Evolutionary conservation across 2,797 vertebrate genomes (phyloP).

Genomic region (Eulemur mongoz): DNA sequence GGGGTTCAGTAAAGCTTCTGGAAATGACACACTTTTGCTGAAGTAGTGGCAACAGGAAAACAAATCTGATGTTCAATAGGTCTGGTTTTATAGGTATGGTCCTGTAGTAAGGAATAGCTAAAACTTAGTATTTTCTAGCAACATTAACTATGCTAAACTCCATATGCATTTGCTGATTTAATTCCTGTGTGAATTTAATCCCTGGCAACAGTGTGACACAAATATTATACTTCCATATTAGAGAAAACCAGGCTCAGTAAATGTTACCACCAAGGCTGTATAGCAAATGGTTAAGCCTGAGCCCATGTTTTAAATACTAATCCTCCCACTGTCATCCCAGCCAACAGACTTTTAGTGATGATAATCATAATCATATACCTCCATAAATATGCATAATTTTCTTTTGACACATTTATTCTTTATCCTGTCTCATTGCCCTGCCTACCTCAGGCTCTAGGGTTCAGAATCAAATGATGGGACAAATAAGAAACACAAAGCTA

Average conservation of each 20-base stretch:
- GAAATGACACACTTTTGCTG: background rate
- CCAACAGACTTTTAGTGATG: background rate
- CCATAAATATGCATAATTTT: background rate
- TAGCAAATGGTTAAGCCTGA: background rate
- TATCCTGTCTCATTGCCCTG: background rate
- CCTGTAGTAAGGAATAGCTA: background rate
- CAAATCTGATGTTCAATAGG: background rate
- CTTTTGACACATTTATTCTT: background rate
- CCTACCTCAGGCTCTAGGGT: background rate
- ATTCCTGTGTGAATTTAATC: background rate
- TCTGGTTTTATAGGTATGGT: background rate
- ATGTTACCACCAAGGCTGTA: background rate
- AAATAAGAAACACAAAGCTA: background rate
- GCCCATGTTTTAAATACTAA: background rate
- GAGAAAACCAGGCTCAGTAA: background rate
- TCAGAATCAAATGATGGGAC: background rate
- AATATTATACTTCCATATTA: background rate
- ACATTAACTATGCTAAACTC: background rate
- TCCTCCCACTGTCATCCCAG: background rate
- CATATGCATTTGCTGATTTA: background rate
- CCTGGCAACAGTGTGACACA: background rate
- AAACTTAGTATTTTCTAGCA: background rate
- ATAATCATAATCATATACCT: background rate
- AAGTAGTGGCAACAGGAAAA: background rate
- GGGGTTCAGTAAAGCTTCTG: background rate